Conservation (phyloP, 1,140 invertebrate genomes). For the Diorhabda sublineata region DNA sequence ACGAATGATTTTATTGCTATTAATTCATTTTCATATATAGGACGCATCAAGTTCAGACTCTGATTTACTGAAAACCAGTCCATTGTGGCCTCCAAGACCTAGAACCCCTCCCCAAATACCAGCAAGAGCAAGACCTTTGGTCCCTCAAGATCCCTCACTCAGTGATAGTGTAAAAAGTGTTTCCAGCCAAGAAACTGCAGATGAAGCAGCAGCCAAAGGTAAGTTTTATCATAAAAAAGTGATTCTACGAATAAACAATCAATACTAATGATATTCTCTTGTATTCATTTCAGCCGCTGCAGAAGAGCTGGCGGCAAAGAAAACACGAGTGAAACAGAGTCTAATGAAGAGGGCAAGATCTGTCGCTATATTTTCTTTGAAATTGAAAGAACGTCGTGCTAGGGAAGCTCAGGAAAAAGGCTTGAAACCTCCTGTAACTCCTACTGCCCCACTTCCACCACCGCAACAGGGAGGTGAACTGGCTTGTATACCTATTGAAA, state of each 20-base stretch:
- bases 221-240: background rate
- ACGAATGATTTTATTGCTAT: background rate
- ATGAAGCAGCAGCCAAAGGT: slow-evolving; percentile 41
- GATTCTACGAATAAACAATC: no score
- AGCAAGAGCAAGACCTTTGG: slow-evolving; percentile 31
- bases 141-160: slow-evolving; percentile 39
- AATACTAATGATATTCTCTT: no score
- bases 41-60: slow-evolving; percentile 57
- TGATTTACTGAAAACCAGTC: slow-evolving; percentile 52
- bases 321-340: slow-evolving; percentile 65
- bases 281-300: slow-evolving; percentile 37
- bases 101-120: slow-evolving; percentile 34
- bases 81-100: slow-evolving; percentile 43
- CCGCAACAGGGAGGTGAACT: slow-evolving; percentile 72
- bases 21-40: slow-evolving; percentile 23
- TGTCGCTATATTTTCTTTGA: slow-evolving; percentile 77
- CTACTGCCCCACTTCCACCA: slow-evolving; percentile 50
- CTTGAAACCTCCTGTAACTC: slow-evolving; percentile 45
- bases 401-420: slow-evolving; percentile 65
- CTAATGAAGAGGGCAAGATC: slow-evolving; percentile 75
- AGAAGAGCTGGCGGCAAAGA: slow-evolving; percentile 61
- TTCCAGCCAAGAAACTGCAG: slow-evolving; percentile 56
- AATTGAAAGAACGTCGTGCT: slow-evolving; percentile 69
- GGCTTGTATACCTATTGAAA: slow-evolving; percentile 75
- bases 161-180: slow-evolving; percentile 54